phyloP scores from a whole-genome alignment of 1,140 invertebrate genomes.

The Chrysopa pallens region DNA sequence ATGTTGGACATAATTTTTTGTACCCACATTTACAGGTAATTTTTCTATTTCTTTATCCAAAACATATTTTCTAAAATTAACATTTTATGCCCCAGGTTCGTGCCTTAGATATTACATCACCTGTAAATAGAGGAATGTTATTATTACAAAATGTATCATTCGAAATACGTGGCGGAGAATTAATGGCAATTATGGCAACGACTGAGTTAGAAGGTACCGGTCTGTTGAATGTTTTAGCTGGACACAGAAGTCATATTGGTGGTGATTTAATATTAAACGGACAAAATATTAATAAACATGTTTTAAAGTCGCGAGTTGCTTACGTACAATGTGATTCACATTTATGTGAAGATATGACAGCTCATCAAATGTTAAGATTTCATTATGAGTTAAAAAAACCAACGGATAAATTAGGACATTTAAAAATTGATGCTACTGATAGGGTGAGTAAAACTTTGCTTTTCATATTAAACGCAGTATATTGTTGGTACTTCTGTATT shows the following conservation, averaged over 20 bases:
- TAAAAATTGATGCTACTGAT: conserved; percentile 41
- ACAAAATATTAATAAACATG: conserved; percentile 46
- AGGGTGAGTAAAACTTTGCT: conserved; percentile 21
- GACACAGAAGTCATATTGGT: conserved; percentile 41
- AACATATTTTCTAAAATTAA: conserved; percentile 1
- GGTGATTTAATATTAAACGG: conserved; percentile 80
- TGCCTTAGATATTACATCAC: conserved; percentile 32
- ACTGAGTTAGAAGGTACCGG: conserved; percentile 59
- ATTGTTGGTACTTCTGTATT: no score
- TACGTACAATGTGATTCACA: conserved; percentile 42
- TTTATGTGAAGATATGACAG: conserved; percentile 50
- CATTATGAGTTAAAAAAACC: conserved; percentile 52
- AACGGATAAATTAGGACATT: conserved; percentile 29
- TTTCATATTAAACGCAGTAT: no score
- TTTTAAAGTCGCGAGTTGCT: conserved; percentile 43
- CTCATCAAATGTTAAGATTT: conserved; percentile 63
- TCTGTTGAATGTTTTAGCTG: conserved; percentile 64
- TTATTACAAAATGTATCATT: conserved; percentile 54
- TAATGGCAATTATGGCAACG: conserved; percentile 78
- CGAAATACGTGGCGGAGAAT: conserved; percentile 75
- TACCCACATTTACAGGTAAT: conserved; percentile 43
- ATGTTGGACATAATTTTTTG: conserved; percentile 30
- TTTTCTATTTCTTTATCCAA: conserved; percentile 2
- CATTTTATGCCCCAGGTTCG: conserved; percentile 23
- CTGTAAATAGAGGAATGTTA: conserved; percentile 27